Percentiles rank a stretch among this genome's conserved stretches.
phyloP scores from a whole-genome alignment of 2,797 vertebrate genomes.

The Hoplostethus mediterraneus region DNA sequence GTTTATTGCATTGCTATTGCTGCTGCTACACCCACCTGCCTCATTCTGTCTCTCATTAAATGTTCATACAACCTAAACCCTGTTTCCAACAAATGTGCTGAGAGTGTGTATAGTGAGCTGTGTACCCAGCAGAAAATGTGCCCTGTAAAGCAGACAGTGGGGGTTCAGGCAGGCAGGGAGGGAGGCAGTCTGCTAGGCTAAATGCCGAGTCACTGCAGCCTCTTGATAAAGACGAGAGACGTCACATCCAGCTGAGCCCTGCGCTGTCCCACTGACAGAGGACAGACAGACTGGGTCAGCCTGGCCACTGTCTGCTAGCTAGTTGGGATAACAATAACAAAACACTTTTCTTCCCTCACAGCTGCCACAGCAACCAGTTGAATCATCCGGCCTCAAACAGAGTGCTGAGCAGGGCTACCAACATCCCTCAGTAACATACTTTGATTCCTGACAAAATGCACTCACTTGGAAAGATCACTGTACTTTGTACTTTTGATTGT shows the following conservation, averaged over 20 bases:
- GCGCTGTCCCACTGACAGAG: constrained; percentile 53
- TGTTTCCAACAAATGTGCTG: constrained; percentile 57
- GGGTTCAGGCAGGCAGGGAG: constrained; percentile 20
- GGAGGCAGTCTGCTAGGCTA: constrained; percentile 32
- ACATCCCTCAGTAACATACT: not conserved
- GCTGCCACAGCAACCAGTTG: constrained; percentile 48
- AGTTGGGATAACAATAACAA: constrained; percentile 60
- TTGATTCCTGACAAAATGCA: not conserved
- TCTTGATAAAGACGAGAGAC: constrained; percentile 54
- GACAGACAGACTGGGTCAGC: constrained; percentile 40
- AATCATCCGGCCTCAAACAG: constrained; percentile 41
- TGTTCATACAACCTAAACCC: constrained; percentile 18
- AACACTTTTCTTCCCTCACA: constrained; percentile 45
- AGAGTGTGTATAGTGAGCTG: constrained; percentile 42
- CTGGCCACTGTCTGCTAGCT: constrained; percentile 37
- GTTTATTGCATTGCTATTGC: not conserved
- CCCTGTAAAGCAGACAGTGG: constrained; percentile 33
- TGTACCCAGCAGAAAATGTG: constrained; percentile 50
- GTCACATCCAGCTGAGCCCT: constrained; percentile 66
- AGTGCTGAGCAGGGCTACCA: constrained; percentile 17
- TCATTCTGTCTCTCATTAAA: constrained; percentile 22
- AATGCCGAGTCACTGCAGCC: constrained; percentile 73
- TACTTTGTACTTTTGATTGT: not conserved
- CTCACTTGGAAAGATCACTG: not conserved
- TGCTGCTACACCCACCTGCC: not conserved